phyloP scores from a whole-genome alignment of 2,888 invertebrate genomes.

The Cyaniris semiargus region DNA sequence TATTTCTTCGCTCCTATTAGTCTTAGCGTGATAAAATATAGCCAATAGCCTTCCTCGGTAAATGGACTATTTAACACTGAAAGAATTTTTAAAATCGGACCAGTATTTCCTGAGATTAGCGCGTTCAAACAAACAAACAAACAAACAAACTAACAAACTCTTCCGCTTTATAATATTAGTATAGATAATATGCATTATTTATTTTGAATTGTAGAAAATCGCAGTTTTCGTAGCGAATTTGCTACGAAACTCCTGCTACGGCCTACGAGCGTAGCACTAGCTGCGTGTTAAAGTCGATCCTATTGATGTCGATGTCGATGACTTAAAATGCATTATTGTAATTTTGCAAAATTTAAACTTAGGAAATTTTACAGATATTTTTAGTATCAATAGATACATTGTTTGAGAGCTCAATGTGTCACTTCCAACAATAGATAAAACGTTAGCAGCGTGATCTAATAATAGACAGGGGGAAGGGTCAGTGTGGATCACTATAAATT shows the following conservation, averaged over 20 bases:
- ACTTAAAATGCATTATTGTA: background rate
- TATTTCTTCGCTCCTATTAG: too few relatives aligned
- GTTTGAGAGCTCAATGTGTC: background rate
- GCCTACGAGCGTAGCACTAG: slow-evolving; percentile 16
- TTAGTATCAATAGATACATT: background rate
- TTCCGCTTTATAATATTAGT: too few relatives aligned
- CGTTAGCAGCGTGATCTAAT: slow-evolving; percentile 1
- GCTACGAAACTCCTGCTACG: slow-evolving; percentile 8
- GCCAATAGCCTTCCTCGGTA: too few relatives aligned
- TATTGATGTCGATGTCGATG: background rate
- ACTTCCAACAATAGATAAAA: background rate
- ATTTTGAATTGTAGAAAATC: background rate
- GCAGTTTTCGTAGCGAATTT: background rate
- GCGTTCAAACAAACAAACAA: too few relatives aligned
- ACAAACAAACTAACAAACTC: too few relatives aligned
- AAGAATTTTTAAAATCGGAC: too few relatives aligned
- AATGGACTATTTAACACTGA: too few relatives aligned
- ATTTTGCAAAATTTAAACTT: background rate
- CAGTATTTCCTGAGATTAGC: too few relatives aligned
- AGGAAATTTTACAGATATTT: background rate
- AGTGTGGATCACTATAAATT: slow-evolving; percentile 2
- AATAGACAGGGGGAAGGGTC: slow-evolving; percentile 13
- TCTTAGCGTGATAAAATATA: too few relatives aligned
- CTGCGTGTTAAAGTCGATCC: background rate
- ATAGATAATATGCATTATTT: background rate